Percentiles rank a stretch among this genome's conserved stretches.
Conservation (phyloP, 2,797 vertebrate genomes). For the Mallotus villosus region DNA sequence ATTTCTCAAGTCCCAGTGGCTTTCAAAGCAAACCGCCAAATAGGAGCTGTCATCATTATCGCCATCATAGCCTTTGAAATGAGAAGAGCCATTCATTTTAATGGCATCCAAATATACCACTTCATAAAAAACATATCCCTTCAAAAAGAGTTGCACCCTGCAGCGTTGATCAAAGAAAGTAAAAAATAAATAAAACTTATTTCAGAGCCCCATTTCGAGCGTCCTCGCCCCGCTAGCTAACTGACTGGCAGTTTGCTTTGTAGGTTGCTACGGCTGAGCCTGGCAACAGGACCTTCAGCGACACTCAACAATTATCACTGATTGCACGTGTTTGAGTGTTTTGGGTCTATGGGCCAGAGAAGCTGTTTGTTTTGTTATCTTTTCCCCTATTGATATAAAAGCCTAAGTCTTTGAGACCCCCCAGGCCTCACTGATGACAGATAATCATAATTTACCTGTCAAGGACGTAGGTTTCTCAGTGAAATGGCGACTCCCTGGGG, state of each 20-base stretch:
- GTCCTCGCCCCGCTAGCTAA: not conserved
- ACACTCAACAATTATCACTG: constrained; percentile 43
- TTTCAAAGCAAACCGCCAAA: not conserved
- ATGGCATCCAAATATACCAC: not conserved
- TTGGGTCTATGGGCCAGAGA: constrained; percentile 61
- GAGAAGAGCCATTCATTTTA: not conserved
- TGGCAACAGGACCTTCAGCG: constrained; percentile 1
- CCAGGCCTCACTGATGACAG: constrained; percentile 61
- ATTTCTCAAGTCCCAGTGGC: not conserved
- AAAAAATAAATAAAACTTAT: constrained; percentile 28
- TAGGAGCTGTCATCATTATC: not conserved
- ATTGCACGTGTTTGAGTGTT: constrained; percentile 57
- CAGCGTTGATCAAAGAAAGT: constrained; percentile 10
- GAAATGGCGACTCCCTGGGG: constrained; percentile 60
- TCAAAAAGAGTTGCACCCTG: not conserved
- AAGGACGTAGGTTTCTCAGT: constrained; percentile 69
- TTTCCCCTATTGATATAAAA: constrained; percentile 65
- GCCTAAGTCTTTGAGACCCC: constrained; percentile 67
- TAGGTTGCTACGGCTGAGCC: constrained; percentile 27
- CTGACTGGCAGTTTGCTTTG: constrained; percentile 26
- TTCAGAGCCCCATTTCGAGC: constrained; percentile 23
- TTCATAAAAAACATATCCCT: not conserved
- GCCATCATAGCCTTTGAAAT: not conserved
- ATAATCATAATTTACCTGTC: constrained; percentile 80
- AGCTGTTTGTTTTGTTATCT: constrained; percentile 67